phyloP scores from a whole-genome alignment of 2,888 invertebrate species.

The Apantesis nais region DNA sequence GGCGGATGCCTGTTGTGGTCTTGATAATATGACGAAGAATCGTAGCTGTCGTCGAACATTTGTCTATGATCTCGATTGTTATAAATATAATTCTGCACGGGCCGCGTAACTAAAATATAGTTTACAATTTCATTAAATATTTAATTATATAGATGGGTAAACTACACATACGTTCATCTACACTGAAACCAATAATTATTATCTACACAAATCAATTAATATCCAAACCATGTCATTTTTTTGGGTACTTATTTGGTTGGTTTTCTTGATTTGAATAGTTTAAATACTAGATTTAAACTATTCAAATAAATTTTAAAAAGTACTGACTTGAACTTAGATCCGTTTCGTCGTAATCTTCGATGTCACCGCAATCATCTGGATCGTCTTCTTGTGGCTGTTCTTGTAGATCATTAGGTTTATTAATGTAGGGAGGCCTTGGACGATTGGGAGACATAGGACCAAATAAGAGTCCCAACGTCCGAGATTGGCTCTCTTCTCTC shows the following conservation, averaged over 20 bases:
- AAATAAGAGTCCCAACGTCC: constrained; percentile 71
- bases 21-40: constrained; percentile 31
- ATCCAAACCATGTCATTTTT: not conserved
- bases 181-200: not conserved
- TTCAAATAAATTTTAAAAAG: not conserved
- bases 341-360: constrained; percentile 79
- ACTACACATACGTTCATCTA: not conserved
- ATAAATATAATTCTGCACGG: constrained; percentile 29
- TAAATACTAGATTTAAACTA: too few species aligned
- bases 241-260: not conserved
- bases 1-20: constrained; percentile 17
- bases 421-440: constrained; percentile 39
- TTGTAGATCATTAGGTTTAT: constrained; percentile 57
- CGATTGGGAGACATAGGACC: constrained; percentile 59
- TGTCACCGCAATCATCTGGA: constrained; percentile 75
- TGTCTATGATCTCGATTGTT: constrained; percentile 31
- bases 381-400: constrained; percentile 72
- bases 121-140: not conserved
- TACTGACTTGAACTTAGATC: constrained; percentile 75
- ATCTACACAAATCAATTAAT: too few species aligned
- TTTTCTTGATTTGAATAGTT: too few species aligned
- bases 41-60: constrained; percentile 41
- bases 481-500: constrained; percentile 48
- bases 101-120: constrained; percentile 55
- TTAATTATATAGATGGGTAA: not conserved